Evolutionary conservation across 2,888 invertebrate genomes (phyloP), one percentile per base, ranked within the genome.

Genomic region (Acleris cristana): DNA sequence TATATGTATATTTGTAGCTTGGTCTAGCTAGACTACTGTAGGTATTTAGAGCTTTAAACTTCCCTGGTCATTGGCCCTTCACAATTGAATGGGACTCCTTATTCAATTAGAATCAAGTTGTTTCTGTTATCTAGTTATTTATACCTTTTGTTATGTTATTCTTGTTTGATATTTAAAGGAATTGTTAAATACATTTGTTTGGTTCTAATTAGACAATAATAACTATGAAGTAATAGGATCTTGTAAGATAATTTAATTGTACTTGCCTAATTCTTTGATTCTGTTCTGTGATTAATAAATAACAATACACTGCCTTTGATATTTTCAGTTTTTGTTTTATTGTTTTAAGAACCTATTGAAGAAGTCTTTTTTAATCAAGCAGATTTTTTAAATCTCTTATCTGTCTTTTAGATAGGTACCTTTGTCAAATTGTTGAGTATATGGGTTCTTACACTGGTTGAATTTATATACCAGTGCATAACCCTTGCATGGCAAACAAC

Each of bases 31-130:
- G 62, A 67, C 66, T 62, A 49, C 63, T 62, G 57, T 63, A 67
- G 63, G 67, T 67, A 67, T 67, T 58, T 67, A 67, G 63, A 67
- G 63, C 67, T 67, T 63, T 61, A 67, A 40, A 63, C 67, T 63
- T 58, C 14, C n/a, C 63, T 67, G 67, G 67, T 63, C 62, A 63
- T 58, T 67, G 67, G 67, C 62, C 66, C 57, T 67, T 66, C 23
- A 57, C 57, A 21, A 26, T 48, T 57, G 58, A 48, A 62, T 58
- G 52, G 52, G 56, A 51, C 51, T 30, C 48, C 18, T 48, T 48
- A 48, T 45, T 30, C 19, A 49, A n/a, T 45, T 53, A 64, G 26
- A 53, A n/a, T 48, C 30, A 2, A 1, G 10, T 57, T 45, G 21
- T 56, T 40, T 21, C 45, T 10, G 48, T 48, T 30, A 30, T 5